Conservation (phyloP, 2,797 vertebrate genomes). For the Enteromius afrohamiltoni region DNA sequence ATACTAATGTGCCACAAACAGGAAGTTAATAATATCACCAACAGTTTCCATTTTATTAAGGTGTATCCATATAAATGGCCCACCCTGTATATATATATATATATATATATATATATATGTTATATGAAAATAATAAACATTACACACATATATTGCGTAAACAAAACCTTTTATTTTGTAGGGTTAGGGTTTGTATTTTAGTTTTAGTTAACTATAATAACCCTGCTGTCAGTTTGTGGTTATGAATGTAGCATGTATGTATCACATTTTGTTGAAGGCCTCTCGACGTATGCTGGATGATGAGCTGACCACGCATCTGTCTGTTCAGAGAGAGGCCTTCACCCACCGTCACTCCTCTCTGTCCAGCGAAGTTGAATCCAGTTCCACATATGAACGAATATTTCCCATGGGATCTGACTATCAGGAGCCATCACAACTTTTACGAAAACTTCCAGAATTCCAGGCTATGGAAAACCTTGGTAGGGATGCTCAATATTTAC, state of each 20-base stretch:
- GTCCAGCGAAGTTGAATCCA: slow-evolving; percentile 86
- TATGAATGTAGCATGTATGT: slow-evolving; percentile 3
- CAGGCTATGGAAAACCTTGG: slow-evolving; percentile 83
- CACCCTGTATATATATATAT: too few relatives aligned
- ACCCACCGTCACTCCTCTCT: slow-evolving; percentile 87
- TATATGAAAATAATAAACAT: too few relatives aligned
- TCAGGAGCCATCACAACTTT: slow-evolving; percentile 92
- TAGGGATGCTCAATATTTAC: slow-evolving; percentile 62
- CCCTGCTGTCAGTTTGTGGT: background rate
- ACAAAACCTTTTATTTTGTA: too few relatives aligned
- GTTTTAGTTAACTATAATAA: background rate
- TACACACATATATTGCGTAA: too few relatives aligned
- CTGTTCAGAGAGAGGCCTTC: slow-evolving; percentile 89
- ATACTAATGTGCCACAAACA: too few relatives aligned
- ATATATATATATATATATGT: too few relatives aligned
- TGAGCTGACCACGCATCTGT: slow-evolving; percentile 91
- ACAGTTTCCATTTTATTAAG: too few relatives aligned
- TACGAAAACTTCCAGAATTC: slow-evolving; percentile 91
- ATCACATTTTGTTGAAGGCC: slow-evolving; percentile 74
- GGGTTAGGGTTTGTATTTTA: too few relatives aligned
- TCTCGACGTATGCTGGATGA: slow-evolving; percentile 93
- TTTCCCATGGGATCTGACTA: slow-evolving; percentile 93
- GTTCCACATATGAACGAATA: slow-evolving; percentile 93
- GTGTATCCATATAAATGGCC: too few relatives aligned
- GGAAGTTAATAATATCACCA: too few relatives aligned